Base-by-base conservation (phyloP, 2,113 vertebrate genomes). In the Saiga tatarica region DNA sequence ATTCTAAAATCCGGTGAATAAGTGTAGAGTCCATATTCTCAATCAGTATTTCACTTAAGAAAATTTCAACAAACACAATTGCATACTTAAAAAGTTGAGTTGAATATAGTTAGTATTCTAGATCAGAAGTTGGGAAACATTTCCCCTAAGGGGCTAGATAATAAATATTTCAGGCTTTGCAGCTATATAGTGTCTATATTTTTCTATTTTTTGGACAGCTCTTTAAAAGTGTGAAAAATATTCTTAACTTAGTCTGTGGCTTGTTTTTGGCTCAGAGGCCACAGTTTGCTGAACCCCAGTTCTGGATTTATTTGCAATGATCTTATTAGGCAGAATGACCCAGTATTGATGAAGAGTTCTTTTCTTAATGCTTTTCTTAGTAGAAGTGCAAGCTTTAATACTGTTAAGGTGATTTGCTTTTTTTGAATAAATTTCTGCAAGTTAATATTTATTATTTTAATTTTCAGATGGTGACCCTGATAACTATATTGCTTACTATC, bases 401-500 rank as follows among this genome's bases (percentile, higher is more conserved):
- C 42, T 74, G 19, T 67, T 59, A 42, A 45, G 42, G 2, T 91
- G 86, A 82, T 89, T 93, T 90, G 45, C 55, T 81, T 97, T 67
- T 74, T 95, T 93, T 74, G 14, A 95, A 36, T 97, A 95, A 52
- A 71, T 85, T 62, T 36, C 53, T 55, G 53, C 93, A 64, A 81
- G 62, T 60, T 97, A 95, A 96, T 84, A 96, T 94, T 98, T 98
- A 25, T 85, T 98, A 9, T 96, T 98, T 52, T 98, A 79, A 57
- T 98, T 99, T 97, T 94, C 98, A 99, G 99, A 99, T 92, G 99
- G 99, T 95, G 99, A 99, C 97, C 99, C 99, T n/a, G 99, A 99
- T 96, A 99, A 99, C 99, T 99, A 99, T 99, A 98, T 99, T 98
- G 99, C 99, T 23, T 99, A 99, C 98, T 99, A 99, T 98, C 99